phyloP scores from a whole-genome alignment of 2,888 invertebrate species.

The Drosophila algonquin region DNA sequence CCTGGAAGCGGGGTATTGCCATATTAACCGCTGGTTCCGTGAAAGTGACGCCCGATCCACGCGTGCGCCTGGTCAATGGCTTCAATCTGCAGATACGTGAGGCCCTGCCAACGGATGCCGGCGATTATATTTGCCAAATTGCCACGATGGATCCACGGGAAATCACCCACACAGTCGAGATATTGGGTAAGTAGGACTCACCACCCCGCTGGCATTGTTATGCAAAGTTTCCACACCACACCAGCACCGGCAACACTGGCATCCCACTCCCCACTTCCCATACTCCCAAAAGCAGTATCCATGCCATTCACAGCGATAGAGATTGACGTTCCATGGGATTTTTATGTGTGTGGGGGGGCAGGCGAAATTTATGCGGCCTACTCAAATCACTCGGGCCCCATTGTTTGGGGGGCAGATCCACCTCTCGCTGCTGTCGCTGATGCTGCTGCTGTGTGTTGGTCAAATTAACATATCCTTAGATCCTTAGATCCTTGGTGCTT shows the following conservation, averaged over 20 bases:
- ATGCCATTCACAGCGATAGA: neutral
- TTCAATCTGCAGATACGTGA: constrained; percentile 88
- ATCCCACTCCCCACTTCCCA: neutral
- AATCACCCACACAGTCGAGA: constrained; percentile 88
- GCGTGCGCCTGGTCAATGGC: constrained; percentile 87
- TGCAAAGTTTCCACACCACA: constrained; percentile 60
- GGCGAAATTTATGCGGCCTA: constrained; percentile 68
- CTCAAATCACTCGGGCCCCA: constrained; percentile 75
- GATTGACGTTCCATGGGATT: constrained; percentile 50
- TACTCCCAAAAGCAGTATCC: neutral
- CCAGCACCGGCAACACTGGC: too few species aligned
- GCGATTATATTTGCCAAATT: constrained; percentile 89
- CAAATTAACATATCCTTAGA: constrained; percentile 78
- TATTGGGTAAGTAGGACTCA: constrained; percentile 86
- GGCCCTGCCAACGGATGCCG: constrained; percentile 87
- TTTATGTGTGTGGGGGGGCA: constrained; percentile 50
- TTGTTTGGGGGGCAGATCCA: constrained; percentile 70
- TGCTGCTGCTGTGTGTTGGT: constrained; percentile 41
- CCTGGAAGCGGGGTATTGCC: constrained; percentile 88
- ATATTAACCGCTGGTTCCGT: constrained; percentile 87
- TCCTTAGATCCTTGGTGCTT: constrained; percentile 48
- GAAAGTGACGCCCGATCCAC: constrained; percentile 87
- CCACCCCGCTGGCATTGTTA: constrained; percentile 59
- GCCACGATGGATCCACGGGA: constrained; percentile 87
- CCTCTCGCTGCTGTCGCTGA: constrained; percentile 42